Percentiles rank a stretch among this genome's conserved stretches.
These are phyloP conservation scores for Brevimyrus niger DNA, from an alignment of 2,113 vertebrate species.

Conservation along the genomic window DNA sequence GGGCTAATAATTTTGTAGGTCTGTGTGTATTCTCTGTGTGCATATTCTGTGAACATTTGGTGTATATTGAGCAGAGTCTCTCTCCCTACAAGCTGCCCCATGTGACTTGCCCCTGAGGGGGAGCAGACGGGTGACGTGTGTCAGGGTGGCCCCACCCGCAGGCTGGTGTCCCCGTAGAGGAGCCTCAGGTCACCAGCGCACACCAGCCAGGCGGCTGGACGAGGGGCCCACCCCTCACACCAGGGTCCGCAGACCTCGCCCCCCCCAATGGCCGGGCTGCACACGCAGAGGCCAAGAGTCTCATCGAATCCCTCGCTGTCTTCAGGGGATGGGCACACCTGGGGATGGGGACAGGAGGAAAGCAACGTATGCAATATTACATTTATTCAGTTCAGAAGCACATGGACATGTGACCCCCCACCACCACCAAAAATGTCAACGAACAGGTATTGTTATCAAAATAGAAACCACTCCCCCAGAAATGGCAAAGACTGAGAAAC, in stretches of 20 bases:
- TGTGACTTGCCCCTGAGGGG: not conserved
- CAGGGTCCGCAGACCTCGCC: constrained; percentile 45
- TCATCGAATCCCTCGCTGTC: constrained; percentile 69
- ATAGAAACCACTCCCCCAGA: not conserved
- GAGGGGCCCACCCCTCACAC: constrained; percentile 49
- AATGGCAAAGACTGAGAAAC: not conserved
- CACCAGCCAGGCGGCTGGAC: constrained; percentile 48
- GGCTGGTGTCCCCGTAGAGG: constrained; percentile 24
- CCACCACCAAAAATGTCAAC: not conserved
- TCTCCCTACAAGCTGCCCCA: not conserved
- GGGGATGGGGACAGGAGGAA: constrained; percentile 5
- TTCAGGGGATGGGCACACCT: constrained; percentile 69
- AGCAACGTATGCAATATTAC: not conserved
- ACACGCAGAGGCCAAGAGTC: constrained; percentile 74
- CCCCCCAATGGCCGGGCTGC: constrained; percentile 46
- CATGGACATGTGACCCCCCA: not conserved
- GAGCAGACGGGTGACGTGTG: no score
- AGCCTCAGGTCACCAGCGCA: constrained; percentile 42
- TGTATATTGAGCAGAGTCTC: not conserved
- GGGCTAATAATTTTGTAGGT: no score
- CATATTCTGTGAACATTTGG: not conserved
- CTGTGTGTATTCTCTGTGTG: no score
- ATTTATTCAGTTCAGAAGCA: not conserved
- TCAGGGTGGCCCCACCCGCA: constrained; percentile 54
- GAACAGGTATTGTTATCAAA: not conserved